These are phyloP conservation scores for Erpobdella octoculata DNA, from an alignment of 2,888 invertebrate genomes.

Conservation along the genomic window DNA sequence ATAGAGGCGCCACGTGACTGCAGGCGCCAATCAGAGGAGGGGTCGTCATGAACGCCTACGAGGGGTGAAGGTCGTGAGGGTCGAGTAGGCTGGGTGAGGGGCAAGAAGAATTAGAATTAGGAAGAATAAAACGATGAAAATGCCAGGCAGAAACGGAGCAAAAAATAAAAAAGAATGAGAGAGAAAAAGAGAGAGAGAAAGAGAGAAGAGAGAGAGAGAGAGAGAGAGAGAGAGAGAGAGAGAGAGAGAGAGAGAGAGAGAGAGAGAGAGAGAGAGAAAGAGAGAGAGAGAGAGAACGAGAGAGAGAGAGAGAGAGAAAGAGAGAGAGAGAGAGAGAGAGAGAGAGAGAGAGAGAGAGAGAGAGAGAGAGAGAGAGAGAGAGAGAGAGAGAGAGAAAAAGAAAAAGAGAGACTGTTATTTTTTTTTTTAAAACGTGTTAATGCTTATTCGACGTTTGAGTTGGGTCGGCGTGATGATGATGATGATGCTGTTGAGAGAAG, in stretches of 20 bases:
- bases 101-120: background rate
- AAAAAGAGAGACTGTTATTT: background rate
- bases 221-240: background rate
- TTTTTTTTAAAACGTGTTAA: too few relatives aligned
- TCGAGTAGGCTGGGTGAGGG: background rate
- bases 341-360: background rate
- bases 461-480: too few relatives aligned
- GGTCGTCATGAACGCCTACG: background rate
- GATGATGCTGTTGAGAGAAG: too few relatives aligned
- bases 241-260: background rate
- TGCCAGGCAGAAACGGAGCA: too few relatives aligned
- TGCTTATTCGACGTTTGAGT: too few relatives aligned
- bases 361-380: background rate
- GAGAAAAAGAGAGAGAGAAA: background rate
- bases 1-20: too few relatives aligned
- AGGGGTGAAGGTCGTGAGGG: background rate
- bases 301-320: background rate
- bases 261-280: background rate
- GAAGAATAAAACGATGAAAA: too few relatives aligned
- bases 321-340: background rate
- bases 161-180: too few relatives aligned
- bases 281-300: too few relatives aligned
- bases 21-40: too few relatives aligned
- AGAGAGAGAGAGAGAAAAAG: background rate
- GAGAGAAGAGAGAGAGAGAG: background rate